phyloP scores from a whole-genome alignment of 2,113 vertebrate species.

The Manacus vitellinus region DNA sequence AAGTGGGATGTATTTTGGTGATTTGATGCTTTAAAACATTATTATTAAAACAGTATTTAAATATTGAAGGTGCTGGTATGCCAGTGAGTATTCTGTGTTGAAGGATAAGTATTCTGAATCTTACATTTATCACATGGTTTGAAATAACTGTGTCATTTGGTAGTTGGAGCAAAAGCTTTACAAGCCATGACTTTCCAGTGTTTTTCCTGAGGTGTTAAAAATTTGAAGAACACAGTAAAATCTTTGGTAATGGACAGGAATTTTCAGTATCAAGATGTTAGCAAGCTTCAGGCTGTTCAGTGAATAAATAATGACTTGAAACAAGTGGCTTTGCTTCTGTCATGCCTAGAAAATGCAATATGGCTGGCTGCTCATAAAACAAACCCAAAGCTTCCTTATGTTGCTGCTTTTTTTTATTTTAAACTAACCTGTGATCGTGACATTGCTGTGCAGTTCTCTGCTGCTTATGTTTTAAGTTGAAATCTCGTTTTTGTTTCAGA shows the following conservation, averaged over 20 bases:
- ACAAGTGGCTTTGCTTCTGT: conserved; percentile 63
- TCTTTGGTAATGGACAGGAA: conserved; percentile 8
- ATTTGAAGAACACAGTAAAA: neutral
- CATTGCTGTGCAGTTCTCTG: conserved; percentile 80
- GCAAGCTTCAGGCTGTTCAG: conserved; percentile 25
- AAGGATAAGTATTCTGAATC: neutral
- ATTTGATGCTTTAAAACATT: neutral
- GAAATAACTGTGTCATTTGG: neutral
- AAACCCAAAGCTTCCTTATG: conserved; percentile 51
- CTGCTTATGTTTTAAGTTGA: conserved; percentile 84
- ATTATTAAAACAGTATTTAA: neutral
- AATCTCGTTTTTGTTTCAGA: conserved; percentile 96
- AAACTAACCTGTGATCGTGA: conserved; percentile 72
- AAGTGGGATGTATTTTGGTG: neutral
- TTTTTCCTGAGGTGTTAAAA: neutral
- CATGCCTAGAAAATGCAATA: conserved; percentile 32
- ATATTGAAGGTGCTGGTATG: neutral
- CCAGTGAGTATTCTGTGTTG: neutral
- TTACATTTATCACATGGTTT: neutral
- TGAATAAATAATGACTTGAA: conserved; percentile 23
- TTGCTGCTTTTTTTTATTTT: conserved; percentile 61
- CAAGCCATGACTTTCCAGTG: neutral
- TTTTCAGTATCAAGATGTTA: neutral
- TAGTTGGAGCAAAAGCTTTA: neutral
- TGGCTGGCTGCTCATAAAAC: conserved; percentile 65